phyloP scores from a whole-genome alignment of 2,113 vertebrate genomes.

The Phalacrocorax aristotelis region DNA sequence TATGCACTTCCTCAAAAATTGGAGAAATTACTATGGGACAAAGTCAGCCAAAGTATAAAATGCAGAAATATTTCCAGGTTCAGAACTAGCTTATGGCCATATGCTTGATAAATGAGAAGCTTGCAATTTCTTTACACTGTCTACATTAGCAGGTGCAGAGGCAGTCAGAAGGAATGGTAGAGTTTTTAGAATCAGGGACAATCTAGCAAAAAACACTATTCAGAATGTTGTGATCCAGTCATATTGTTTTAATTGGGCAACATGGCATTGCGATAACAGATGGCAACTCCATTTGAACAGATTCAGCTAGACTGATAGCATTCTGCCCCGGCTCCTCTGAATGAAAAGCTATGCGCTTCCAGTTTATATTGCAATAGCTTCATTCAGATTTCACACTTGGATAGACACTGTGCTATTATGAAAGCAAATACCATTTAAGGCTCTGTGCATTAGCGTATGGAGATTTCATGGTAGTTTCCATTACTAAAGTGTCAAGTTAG shows the following conservation, averaged over 20 bases:
- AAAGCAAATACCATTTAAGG: constrained; percentile 23
- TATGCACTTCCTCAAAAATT: constrained; percentile 4
- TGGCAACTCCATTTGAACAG: constrained; percentile 63
- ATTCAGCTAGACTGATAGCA: constrained; percentile 67
- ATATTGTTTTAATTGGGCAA: constrained; percentile 63
- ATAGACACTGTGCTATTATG: background rate
- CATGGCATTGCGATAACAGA: constrained; percentile 66
- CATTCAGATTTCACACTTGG: constrained; percentile 49
- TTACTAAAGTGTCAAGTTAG: background rate
- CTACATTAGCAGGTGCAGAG: constrained; percentile 56
- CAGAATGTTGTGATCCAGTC: constrained; percentile 49
- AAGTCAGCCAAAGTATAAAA: constrained; percentile 29
- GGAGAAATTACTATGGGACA: background rate
- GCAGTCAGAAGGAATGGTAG: constrained; percentile 42
- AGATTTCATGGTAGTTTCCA: constrained; percentile 14
- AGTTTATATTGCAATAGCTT: constrained; percentile 23
- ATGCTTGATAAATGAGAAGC: constrained; percentile 25
- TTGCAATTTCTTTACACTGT: background rate
- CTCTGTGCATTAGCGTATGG: background rate
- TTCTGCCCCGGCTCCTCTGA: constrained; percentile 68
- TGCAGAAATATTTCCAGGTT: constrained; percentile 35
- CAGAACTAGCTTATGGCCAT: background rate
- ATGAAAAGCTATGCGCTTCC: background rate
- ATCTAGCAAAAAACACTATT: constrained; percentile 49
- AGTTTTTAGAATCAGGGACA: constrained; percentile 33